Evolutionary conservation across 2,888 invertebrate species (phyloP), one percentile per base, ranked within the genome.

Genomic region (Laspeyria flexula): DNA sequence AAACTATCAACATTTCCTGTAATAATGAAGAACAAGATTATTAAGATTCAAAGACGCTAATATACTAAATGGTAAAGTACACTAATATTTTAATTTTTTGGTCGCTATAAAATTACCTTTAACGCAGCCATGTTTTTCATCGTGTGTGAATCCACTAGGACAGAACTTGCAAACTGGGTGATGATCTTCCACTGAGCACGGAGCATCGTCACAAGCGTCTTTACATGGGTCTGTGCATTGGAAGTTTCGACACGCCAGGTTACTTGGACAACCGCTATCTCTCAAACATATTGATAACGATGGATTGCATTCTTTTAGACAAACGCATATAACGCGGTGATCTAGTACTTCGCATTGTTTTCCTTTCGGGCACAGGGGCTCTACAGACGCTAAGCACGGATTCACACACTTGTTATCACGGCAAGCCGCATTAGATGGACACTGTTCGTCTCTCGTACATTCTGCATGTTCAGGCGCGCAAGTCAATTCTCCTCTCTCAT

Each of bases 161-260:
- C 98, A 98, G 95, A 97, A 97, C 95, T 97, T 97, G 96, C 98
- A 98, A 90, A 96, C 96, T 75, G 98, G 96, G 93, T 96, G 97
- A 94, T 98, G 98, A 91, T 97, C 97, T 95, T 97, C 97, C 78
- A 97, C 97, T 92, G 96, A 96, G 94, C 98, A 98, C 78, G 98
- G 97, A 72, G 97, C 96, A 77, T 96, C 96, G 92, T 97, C 97
- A 88, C 96, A 96, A 81, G 96, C 96, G 82, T 95, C 95, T 85
- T 94, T 94, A 93, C 98, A 98, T 70, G 98, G 98, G 92, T 98
- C 96, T 92, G 97, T 95, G 88, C 98, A 98, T 92, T 96, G 95
- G 89, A 96, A 97, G 86, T 96, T 96, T 85, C 95, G 95, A 91
- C 98, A 98, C 68, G 97, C 96, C 88, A 96, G 94, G 77, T 96